Percentiles rank a stretch among this genome's conserved stretches.
Evolutionary conservation across 2,797 vertebrate genomes (phyloP).

Genomic region (Thamnophis elegans): DNA sequence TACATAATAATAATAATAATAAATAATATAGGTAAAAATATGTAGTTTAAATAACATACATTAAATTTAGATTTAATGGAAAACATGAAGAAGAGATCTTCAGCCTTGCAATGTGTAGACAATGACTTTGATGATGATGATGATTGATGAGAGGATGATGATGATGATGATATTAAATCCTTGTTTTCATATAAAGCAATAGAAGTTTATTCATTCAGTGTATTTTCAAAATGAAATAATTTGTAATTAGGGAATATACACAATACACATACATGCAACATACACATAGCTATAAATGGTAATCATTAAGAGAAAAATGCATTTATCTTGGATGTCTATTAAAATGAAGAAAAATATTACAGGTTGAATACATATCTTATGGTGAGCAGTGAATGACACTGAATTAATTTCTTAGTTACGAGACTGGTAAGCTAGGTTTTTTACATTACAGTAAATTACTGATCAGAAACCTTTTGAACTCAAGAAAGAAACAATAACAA

Average conservation of each 20-base stretch:
- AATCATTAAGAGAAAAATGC: neutral
- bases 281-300: neutral
- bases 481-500: neutral
- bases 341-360: slow-evolving; percentile 26
- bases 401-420: neutral
- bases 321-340: slow-evolving; percentile 18
- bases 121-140: no score
- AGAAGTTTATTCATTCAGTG: neutral
- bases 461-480: neutral
- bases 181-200: neutral
- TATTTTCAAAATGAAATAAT: slow-evolving; percentile 6
- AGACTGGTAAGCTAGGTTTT: neutral
- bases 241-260: neutral
- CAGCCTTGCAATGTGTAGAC: neutral
- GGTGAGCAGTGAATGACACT: neutral
- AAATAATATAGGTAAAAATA: neutral
- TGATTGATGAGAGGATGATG: neutral
- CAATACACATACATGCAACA: neutral
- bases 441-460: neutral
- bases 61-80: neutral
- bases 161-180: neutral
- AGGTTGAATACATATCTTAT: neutral
- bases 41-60: neutral
- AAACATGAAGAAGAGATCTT: neutral
- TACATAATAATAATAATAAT: no score